phyloP scores from a whole-genome alignment of 2,888 invertebrate species.

The Leptopilina syphax region DNA sequence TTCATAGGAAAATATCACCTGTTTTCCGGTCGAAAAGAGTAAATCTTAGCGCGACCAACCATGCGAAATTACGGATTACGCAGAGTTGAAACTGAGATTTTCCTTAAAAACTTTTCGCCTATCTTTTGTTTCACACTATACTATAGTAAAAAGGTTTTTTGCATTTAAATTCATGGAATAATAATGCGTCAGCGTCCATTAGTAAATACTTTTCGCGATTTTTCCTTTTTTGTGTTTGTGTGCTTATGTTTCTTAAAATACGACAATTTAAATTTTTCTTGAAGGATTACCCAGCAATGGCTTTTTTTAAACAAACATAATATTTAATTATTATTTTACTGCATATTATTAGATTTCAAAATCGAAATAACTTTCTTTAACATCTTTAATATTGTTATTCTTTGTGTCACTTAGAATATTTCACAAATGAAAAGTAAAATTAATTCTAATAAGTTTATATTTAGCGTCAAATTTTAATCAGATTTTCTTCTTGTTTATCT shows the following conservation, averaged over 20 bases:
- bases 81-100: background rate
- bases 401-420: too few relatives aligned
- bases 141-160: constrained; percentile 54
- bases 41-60: constrained; percentile 45
- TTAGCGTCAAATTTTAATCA: background rate
- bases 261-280: constrained; percentile 6
- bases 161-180: constrained; percentile 76
- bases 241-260: constrained; percentile 33
- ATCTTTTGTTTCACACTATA: constrained; percentile 42
- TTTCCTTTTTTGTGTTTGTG: background rate
- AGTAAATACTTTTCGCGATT: constrained; percentile 61
- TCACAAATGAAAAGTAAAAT: background rate
- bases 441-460: background rate
- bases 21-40: constrained; percentile 35
- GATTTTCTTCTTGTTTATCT: background rate
- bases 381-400: background rate
- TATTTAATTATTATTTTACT: too few relatives aligned
- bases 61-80: constrained; percentile 48
- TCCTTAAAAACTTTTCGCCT: background rate
- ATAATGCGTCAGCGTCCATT: constrained; percentile 66
- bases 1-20: constrained; percentile 35
- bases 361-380: too few relatives aligned
- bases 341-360: too few relatives aligned
- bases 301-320: too few relatives aligned
- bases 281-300: background rate